Evolutionary conservation across 2,888 invertebrate species (phyloP), one percentile per base, ranked within the genome.

Genomic region (Orchestes rusci): DNA sequence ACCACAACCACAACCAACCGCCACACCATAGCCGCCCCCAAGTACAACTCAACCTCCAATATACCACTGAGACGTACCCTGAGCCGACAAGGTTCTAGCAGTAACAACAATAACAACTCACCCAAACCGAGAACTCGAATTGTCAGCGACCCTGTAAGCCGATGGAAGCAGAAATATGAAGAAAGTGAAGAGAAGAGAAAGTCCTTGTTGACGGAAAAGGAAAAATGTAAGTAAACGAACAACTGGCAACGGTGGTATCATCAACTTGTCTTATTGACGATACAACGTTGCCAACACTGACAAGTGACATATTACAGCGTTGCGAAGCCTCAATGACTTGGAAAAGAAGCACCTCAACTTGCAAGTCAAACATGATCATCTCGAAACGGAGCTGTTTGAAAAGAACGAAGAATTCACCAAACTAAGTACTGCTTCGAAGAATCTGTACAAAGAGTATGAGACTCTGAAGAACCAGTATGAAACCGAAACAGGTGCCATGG

Each of bases 401-500:
- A 71, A 79, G 45, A 79, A 81, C 53, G 69, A 76, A 15, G 79
- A 82, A 59, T 72, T 82, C 44, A 68, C 71, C 45, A 76, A 77
- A 60, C 66, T 77, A 44, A 70, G 72, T 38, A 65, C 67, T 61
- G 84, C 82, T 34, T 84, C 84, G 5, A 83, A 84, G 70, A 80
- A 79, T 54, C 69, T 79, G 28, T 84, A 80, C 66, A 74, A 74
- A 47, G 84, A 85, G 63, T 84, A 84, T 66, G 83, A 84, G 63
- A 80, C 80, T 61, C 69, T 84, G 20, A 80, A 79, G 63, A 79
- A 79, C 62, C 79, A 81, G 66, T 82, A 83, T 64, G 82, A 84
- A 54, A 75, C 82, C 27, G 84, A 85, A 59, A 76, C 80, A 0
- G 77, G 77, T 2, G 82, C 83, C 36, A 82, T 83, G 81, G 77